Percentiles rank a stretch among this genome's conserved stretches.
Evolutionary conservation across 2,888 invertebrate genomes (phyloP).

Genomic region (Craniophora ligustri): DNA sequence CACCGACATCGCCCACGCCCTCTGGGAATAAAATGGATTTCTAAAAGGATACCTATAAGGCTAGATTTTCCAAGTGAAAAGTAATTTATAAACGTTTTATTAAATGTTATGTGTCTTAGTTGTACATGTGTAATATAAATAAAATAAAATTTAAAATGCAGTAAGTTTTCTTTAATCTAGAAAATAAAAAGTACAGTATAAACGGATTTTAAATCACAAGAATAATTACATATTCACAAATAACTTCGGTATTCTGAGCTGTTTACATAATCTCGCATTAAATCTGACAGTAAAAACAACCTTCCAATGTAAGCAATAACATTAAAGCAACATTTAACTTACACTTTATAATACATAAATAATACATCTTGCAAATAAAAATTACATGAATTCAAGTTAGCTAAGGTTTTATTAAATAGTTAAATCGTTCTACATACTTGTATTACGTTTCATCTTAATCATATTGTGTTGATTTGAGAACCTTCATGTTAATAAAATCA

Average conservation of each 20-base stretch:
- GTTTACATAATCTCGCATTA: conserved; percentile 80
- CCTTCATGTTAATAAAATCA: conserved; percentile 65
- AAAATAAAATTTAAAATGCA: conserved; percentile 70
- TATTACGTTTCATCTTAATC: conserved; percentile 68
- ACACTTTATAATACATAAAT: conserved; percentile 87
- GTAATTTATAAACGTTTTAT: background rate
- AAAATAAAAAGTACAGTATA: conserved; percentile 89
- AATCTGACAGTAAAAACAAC: conserved; percentile 84
- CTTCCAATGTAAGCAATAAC: conserved; percentile 82
- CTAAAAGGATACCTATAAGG: conserved; percentile 52
- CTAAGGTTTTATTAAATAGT: conserved; percentile 83
- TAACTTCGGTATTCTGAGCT: conserved; percentile 79
- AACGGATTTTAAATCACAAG: conserved; percentile 88
- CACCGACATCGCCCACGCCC: conserved; percentile 76
- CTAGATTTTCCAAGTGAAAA: background rate
- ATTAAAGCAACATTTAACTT: conserved; percentile 88
- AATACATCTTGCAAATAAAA: conserved; percentile 87
- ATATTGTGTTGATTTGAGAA: conserved; percentile 60
- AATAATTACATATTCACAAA: conserved; percentile 89
- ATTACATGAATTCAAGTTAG: conserved; percentile 88
- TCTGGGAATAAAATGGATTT: conserved; percentile 78
- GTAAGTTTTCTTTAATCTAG: conserved; percentile 88
- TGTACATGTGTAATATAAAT: conserved; percentile 47
- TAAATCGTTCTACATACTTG: conserved; percentile 84
- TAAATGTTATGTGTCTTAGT: background rate